A percentile compares a stretch with the other conserved stretches of the same genome.
These are phyloP conservation scores for Ailurus styani DNA, from an alignment of 2,113 vertebrate species.

Conservation along the genomic window DNA sequence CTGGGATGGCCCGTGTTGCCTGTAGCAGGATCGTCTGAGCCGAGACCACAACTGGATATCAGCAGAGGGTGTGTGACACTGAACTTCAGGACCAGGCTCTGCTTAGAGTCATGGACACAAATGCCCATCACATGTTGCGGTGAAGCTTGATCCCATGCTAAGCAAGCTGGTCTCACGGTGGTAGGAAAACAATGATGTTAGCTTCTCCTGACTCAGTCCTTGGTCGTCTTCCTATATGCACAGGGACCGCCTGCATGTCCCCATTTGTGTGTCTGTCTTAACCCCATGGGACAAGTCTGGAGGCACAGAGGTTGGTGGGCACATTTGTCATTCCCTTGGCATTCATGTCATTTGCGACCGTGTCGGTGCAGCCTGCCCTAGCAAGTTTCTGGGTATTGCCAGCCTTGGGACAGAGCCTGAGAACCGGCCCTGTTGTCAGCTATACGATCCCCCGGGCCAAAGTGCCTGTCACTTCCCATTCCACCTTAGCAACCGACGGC, in stretches of 20 bases:
- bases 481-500: not conserved
- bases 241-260: not conserved
- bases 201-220: not conserved
- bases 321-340: not conserved
- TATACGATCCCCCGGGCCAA: not conserved
- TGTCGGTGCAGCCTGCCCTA: not conserved
- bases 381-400: not conserved
- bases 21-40: not conserved
- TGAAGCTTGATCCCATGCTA: not conserved
- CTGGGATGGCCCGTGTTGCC: rapidly evolving
- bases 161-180: not conserved
- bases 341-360: not conserved
- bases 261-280: not conserved
- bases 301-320: no score
- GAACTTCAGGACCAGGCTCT: not conserved
- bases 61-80: not conserved
- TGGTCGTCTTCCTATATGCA: not conserved
- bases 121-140: not conserved
- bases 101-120: not conserved
- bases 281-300: not conserved
- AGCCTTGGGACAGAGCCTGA: not conserved
- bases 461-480: not conserved
- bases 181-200: not conserved
- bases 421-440: not conserved
- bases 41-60: not conserved